These are phyloP conservation scores for Gobius niger DNA, from an alignment of 2,113 vertebrate genomes.

Conservation along the genomic window DNA sequence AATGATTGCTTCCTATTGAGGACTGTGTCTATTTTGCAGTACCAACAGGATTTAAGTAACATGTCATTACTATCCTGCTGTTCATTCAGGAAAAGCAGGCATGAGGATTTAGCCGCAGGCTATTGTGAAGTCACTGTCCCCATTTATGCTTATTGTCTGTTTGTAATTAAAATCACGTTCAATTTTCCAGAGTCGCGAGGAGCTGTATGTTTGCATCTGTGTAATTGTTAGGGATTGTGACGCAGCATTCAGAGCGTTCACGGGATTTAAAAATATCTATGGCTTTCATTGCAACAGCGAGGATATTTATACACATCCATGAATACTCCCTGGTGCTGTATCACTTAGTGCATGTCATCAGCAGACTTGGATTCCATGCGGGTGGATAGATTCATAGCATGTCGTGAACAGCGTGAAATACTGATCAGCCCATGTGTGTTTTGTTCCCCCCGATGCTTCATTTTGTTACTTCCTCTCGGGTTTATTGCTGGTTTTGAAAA, in stretches of 20 bases:
- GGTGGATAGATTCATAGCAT: slow-evolving; percentile 21
- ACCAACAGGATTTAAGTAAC: slow-evolving; percentile 2
- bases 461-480: not conserved
- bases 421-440: slow-evolving; percentile 16
- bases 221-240: slow-evolving; percentile 51
- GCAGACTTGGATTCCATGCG: slow-evolving; percentile 13
- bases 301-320: slow-evolving; percentile 53
- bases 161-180: slow-evolving; percentile 56
- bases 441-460: not conserved
- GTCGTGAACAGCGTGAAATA: slow-evolving; percentile 24
- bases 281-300: slow-evolving; percentile 31
- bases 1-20: not conserved
- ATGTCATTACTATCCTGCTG: not conserved
- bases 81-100: slow-evolving; percentile 3
- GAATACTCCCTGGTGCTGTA: slow-evolving; percentile 44
- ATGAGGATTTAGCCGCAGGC: not conserved
- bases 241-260: slow-evolving; percentile 41
- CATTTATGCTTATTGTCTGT: slow-evolving; percentile 34
- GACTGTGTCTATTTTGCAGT: not conserved
- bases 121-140: not conserved
- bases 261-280: slow-evolving; percentile 57
- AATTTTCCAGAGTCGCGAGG: slow-evolving; percentile 28
- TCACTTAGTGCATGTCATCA: slow-evolving; percentile 28
- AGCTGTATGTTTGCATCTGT: slow-evolving; percentile 40
- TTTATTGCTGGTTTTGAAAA: not conserved